phyloP scores from a whole-genome alignment of 1,140 invertebrate species.

The Berghia stephanieae region DNA sequence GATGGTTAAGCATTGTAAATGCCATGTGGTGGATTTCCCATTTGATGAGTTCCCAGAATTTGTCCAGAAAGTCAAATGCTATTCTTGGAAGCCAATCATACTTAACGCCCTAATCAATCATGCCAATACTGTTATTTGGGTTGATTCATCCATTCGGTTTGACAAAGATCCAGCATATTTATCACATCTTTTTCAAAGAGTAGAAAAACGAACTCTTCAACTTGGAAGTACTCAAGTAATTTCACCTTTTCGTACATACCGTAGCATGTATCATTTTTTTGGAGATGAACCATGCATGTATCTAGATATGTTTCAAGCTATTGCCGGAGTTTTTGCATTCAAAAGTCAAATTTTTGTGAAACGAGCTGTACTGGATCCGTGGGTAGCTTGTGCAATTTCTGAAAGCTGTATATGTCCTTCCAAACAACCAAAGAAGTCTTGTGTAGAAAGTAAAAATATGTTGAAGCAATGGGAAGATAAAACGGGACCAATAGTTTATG shows the following conservation, averaged over 20 bases:
- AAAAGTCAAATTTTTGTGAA: neutral
- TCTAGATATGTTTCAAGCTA: neutral
- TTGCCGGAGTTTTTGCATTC: neutral
- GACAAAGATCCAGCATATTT: neutral
- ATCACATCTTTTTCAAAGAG: neutral
- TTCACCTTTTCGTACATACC: neutral
- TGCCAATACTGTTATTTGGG: neutral
- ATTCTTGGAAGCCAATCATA: slow-evolving; percentile 18
- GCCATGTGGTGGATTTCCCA: slow-evolving; percentile 1
- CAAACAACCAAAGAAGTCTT: neutral
- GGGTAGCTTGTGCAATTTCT: slow-evolving; percentile 5
- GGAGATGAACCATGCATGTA: slow-evolving; percentile 16
- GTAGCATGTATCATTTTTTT: slow-evolving; percentile 5
- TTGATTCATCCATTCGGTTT: slow-evolving; percentile 13
- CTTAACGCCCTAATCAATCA: neutral
- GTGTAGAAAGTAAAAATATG: neutral
- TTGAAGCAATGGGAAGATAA: neutral
- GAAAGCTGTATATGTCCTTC: slow-evolving; percentile 12
- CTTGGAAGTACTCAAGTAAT: neutral
- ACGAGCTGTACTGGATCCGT: slow-evolving; percentile 2
- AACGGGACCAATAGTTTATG: neutral
- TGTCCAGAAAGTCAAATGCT: neutral
- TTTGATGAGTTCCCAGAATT: neutral
- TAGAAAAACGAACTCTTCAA: neutral
- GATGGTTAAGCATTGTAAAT: neutral